phyloP scores from a whole-genome alignment of 2,113 vertebrate genomes.

The Pseudolaguvia tuberculata region DNA sequence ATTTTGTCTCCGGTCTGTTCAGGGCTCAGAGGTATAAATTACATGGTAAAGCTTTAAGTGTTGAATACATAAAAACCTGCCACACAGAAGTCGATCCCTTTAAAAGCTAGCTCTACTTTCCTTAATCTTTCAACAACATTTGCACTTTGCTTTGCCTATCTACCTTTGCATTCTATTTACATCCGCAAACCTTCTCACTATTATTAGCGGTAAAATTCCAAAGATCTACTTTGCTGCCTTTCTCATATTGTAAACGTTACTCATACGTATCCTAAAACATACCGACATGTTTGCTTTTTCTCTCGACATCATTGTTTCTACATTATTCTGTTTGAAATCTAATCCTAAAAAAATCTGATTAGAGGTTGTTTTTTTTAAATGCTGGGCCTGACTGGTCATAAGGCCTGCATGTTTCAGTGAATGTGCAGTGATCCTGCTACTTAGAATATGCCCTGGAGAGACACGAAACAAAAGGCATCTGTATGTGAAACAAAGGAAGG shows the following conservation, averaged over 20 bases:
- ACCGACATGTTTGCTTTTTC: slow-evolving; percentile 4
- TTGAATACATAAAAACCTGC: slow-evolving; percentile 39
- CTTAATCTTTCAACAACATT: slow-evolving; percentile 50
- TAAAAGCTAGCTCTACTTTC: slow-evolving; percentile 42
- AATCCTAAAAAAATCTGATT: slow-evolving; percentile 3
- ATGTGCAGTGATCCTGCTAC: slow-evolving; percentile 43
- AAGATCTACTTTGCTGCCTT: slow-evolving; percentile 2
- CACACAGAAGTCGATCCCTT: background rate
- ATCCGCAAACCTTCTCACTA: slow-evolving; percentile 41
- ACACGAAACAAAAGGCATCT: slow-evolving; percentile 52
- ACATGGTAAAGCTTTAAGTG: slow-evolving; percentile 28
- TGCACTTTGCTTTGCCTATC: slow-evolving; percentile 46
- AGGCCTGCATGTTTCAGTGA: slow-evolving; percentile 13
- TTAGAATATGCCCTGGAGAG: slow-evolving; percentile 44
- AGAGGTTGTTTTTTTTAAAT: slow-evolving; percentile 32
- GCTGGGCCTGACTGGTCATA: slow-evolving; percentile 24
- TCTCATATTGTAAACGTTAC: background rate
- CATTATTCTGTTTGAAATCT: no score
- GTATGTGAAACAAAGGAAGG: slow-evolving; percentile 38
- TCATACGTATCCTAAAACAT: background rate
- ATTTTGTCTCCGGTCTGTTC: slow-evolving; percentile 39
- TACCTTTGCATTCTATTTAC: slow-evolving; percentile 18
- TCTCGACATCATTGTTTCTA: no score
- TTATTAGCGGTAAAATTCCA: background rate
- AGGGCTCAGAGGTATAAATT: slow-evolving; percentile 5